Percentiles rank a stretch among this genome's conserved stretches.
These are phyloP conservation scores for Neria commutata DNA, from an alignment of 2,888 invertebrate species.

Conservation along the genomic window DNA sequence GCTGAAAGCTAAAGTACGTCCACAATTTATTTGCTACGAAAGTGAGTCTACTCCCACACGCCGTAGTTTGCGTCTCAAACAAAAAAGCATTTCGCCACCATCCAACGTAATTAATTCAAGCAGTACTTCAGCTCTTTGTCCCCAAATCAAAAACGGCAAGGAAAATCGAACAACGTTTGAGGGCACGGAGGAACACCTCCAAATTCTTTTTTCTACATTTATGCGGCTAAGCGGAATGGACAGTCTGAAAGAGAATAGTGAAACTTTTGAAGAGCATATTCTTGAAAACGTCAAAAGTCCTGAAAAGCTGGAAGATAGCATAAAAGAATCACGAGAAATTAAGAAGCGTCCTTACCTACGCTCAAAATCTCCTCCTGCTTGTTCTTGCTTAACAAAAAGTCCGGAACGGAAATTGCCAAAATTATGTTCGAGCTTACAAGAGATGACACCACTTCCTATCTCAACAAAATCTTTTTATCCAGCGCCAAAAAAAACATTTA, in stretches of 20 bases:
- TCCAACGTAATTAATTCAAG: too few species aligned
- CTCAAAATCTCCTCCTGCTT: too few species aligned
- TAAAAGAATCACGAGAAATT: too few species aligned
- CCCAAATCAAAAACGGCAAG: constrained; percentile 13
- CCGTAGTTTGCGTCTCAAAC: constrained; percentile 30
- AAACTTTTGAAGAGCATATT: too few species aligned
- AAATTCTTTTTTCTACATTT: constrained; percentile 50
- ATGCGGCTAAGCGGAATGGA: constrained; percentile 47
- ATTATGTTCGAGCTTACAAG: too few species aligned
- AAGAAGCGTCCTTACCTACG: too few species aligned
- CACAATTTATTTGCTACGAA: constrained; percentile 19
- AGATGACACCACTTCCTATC: constrained; percentile 31
- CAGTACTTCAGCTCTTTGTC: neutral
- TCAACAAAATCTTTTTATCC: constrained; percentile 47
- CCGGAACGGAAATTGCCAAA: constrained; percentile 32
- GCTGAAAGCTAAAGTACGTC: constrained; percentile 20
- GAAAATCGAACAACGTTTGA: constrained; percentile 27
- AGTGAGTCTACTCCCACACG: constrained; percentile 20
- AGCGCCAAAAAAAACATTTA: constrained; percentile 20
- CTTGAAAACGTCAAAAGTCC: too few species aligned
- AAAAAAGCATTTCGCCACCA: neutral
- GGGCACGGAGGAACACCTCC: constrained; percentile 41
- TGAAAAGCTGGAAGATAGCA: too few species aligned
- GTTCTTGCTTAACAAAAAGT: too few species aligned
- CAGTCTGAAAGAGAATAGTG: too few species aligned